Base-by-base conservation (phyloP, 2,113 vertebrate species). In the Psilopsiagon aymara region DNA sequence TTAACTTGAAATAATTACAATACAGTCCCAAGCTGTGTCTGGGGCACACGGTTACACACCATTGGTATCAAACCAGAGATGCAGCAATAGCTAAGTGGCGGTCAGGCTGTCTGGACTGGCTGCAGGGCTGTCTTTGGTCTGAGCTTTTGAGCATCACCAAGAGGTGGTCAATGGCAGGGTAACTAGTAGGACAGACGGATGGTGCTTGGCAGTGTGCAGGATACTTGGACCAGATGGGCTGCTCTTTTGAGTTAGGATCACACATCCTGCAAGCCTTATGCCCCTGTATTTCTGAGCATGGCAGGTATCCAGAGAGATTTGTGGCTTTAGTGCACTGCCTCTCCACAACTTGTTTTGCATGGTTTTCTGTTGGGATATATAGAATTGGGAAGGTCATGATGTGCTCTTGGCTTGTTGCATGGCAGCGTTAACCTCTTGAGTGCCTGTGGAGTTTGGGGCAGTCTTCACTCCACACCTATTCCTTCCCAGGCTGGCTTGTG, bases 1-100 rank as follows among this genome's bases (percentile, higher is more conserved):
- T 97, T 96, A 96, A 96, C 88, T 94, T 96, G 93, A 92, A 62
- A 96, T 97, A 92, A 94, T 97, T 97, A 92, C 94, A 94, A 78
- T 96, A 88, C 92, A 91, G 79, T 97, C 88, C n/a, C 23, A 2
- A 5, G 46, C 4, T 62, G 33, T 62, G 33, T 41, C 66, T 87
- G 77, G 17, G 86, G 77, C 52, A 47, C 13, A 2, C 13, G 3
- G 77, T 69, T 69, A 28, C 46, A 43, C 29, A 77, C 70, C 67
- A 17, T 18, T 52, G 3, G 2, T 64, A 46, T 18, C 27, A n/a
- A 46, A 62, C 28, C 19, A 25, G 11, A 21, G 5, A 4, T 24
- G 9, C 11, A n/a, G 75, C 3, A 25, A 5, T 7, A 20, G 10
- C 33, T 12, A 10, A 21, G 5, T 2, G 1, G 25, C 28, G 18